These are phyloP conservation scores for Sebastes schlegelii DNA, from an alignment of 2,113 vertebrate genomes.

Conservation along the genomic window DNA sequence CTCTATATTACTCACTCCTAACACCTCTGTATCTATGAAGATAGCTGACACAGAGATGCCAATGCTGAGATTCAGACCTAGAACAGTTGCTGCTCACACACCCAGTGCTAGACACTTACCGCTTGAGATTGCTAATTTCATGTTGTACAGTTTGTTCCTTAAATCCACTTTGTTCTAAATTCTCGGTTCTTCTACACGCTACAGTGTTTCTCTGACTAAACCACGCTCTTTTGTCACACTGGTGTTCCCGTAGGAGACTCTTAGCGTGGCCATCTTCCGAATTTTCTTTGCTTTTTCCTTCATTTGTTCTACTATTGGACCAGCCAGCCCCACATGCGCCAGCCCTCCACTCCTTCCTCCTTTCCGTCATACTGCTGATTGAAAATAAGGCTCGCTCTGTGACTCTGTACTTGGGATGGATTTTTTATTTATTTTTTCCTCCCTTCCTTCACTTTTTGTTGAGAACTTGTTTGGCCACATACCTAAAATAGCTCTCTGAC, in stretches of 20 bases:
- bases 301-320: constrained; percentile 70
- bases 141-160: background rate
- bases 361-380: constrained; percentile 62
- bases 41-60: background rate
- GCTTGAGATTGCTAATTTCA: constrained; percentile 1
- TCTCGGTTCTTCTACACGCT: too few species aligned
- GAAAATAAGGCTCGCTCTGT: constrained; percentile 70
- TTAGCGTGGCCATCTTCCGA: constrained; percentile 20
- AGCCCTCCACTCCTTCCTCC: constrained; percentile 36
- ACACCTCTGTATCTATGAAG: background rate
- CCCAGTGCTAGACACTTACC: background rate
- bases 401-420: constrained; percentile 65
- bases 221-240: constrained; percentile 23
- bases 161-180: background rate
- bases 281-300: constrained; percentile 70
- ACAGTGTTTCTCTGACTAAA: background rate
- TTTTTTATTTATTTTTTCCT: constrained; percentile 43
- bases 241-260: constrained; percentile 18
- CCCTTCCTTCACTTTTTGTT: constrained; percentile 77
- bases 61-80: constrained; percentile 8
- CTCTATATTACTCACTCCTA: background rate
- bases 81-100: background rate
- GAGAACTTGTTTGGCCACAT: constrained; percentile 87
- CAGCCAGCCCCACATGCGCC: constrained; percentile 28
- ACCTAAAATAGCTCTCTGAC: constrained; percentile 90